Conservation (phyloP, 2,888 invertebrate species). For the Dusona sp. region DNA sequence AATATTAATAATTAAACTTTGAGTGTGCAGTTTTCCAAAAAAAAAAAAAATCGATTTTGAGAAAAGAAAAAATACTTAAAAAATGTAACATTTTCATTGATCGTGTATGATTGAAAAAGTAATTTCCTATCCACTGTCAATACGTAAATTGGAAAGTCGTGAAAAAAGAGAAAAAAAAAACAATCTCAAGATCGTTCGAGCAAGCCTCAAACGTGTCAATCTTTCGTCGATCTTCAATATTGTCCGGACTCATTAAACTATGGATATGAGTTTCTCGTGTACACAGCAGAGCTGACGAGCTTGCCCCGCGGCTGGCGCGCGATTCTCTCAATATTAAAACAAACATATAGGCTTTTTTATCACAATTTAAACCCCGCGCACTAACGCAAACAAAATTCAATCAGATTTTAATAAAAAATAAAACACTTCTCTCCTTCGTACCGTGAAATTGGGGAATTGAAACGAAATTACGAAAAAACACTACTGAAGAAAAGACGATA, state of each 20-base stretch:
- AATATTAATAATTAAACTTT: background rate
- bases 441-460: background rate
- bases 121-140: background rate
- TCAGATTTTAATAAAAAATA: background rate
- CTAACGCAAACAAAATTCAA: background rate
- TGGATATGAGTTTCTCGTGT: conserved; percentile 34
- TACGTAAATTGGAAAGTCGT: background rate
- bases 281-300: conserved; percentile 28
- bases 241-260: conserved; percentile 36
- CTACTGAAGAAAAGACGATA: background rate
- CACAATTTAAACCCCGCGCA: conserved; percentile 12
- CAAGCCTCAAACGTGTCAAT: conserved; percentile 33
- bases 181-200: conserved; percentile 28
- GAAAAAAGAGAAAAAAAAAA: conserved; percentile 6
- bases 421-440: background rate
- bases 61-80: background rate
- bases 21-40: background rate
- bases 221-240: conserved; percentile 33
- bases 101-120: background rate
- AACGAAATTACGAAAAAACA: background rate
- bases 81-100: background rate
- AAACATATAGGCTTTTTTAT: background rate
- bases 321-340: conserved; percentile 5
- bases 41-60: background rate
- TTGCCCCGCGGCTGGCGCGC: background rate